Percentiles rank a stretch among this genome's conserved stretches.
Evolutionary conservation across 2,888 invertebrate species (phyloP).

Genomic region (Zhuqinia jingwanae): DNA sequence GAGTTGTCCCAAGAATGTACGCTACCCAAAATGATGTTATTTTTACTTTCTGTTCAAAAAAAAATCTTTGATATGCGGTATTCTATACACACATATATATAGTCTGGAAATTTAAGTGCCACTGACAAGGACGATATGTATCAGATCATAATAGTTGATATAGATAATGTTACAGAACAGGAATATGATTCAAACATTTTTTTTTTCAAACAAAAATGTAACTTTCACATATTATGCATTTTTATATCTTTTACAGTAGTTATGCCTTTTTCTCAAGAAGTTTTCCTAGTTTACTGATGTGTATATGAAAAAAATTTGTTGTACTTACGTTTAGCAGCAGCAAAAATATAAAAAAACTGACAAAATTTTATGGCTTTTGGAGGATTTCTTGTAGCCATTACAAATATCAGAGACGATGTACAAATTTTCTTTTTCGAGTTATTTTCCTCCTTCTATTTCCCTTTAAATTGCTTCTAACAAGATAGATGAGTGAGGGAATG

Average conservation of each 20-base stretch:
- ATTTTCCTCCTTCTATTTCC: neutral
- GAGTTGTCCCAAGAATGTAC: slow-evolving; percentile 23
- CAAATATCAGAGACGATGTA: slow-evolving; percentile 43
- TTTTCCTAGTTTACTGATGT: too few relatives aligned
- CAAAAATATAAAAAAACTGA: slow-evolving; percentile 30
- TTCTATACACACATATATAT: too few relatives aligned
- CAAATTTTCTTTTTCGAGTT: slow-evolving; percentile 4
- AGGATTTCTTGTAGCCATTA: slow-evolving; percentile 53
- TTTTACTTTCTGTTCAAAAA: neutral
- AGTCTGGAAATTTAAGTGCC: neutral
- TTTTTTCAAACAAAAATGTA: neutral
- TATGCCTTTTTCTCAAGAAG: neutral
- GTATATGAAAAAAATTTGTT: too few relatives aligned
- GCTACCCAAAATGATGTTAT: neutral
- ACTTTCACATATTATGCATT: neutral
- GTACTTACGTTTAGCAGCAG: neutral
- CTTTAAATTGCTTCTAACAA: slow-evolving; percentile 59
- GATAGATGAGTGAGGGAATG: slow-evolving; percentile 52
- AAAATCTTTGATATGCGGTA: too few relatives aligned
- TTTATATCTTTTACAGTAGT: neutral
- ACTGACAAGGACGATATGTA: slow-evolving; percentile 38
- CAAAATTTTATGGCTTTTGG: slow-evolving; percentile 57
- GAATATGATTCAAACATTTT: neutral
- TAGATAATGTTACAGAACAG: neutral
- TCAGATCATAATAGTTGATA: slow-evolving; percentile 15